Percentiles rank a stretch among this genome's conserved stretches.
phyloP scores from a whole-genome alignment of 1,140 invertebrate genomes.

The Drosophila littoralis region DNA sequence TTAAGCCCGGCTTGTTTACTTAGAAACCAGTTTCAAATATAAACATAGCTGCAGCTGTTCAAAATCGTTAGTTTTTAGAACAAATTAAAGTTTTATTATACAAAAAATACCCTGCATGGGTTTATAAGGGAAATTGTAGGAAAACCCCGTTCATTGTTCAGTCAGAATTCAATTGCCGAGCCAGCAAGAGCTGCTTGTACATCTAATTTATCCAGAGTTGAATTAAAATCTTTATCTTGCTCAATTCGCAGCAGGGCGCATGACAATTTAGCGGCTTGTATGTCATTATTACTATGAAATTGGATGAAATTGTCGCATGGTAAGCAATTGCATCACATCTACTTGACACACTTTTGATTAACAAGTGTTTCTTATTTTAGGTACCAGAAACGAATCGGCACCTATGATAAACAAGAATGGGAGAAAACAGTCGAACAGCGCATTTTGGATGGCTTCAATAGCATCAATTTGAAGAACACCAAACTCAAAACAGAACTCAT shows the following conservation, averaged over 20 bases:
- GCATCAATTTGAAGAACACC: conserved; percentile 93
- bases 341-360: conserved; percentile 7
- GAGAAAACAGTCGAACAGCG: conserved; percentile 96
- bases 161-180: neutral
- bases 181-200: neutral
- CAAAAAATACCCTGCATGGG: neutral
- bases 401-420: conserved; percentile 98
- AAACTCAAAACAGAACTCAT: conserved; percentile 96
- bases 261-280: conserved; percentile 62
- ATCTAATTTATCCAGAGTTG: neutral
- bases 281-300: conserved; percentile 84
- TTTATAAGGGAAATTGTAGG: neutral
- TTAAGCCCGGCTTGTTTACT: neutral
- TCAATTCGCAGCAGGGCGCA: conserved; percentile 45
- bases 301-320: conserved; percentile 84
- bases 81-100: neutral
- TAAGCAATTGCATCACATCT: conserved; percentile 41
- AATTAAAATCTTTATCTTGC: conserved; percentile 25
- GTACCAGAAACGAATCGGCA: conserved; percentile 97
- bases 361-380: conserved; percentile 83
- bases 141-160: neutral
- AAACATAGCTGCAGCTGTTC: neutral
- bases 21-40: neutral
- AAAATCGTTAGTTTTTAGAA: neutral
- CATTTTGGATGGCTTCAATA: conserved; percentile 92